Base-by-base conservation (phyloP, 2,888 invertebrate species). In the Gryllus longicercus region DNA sequence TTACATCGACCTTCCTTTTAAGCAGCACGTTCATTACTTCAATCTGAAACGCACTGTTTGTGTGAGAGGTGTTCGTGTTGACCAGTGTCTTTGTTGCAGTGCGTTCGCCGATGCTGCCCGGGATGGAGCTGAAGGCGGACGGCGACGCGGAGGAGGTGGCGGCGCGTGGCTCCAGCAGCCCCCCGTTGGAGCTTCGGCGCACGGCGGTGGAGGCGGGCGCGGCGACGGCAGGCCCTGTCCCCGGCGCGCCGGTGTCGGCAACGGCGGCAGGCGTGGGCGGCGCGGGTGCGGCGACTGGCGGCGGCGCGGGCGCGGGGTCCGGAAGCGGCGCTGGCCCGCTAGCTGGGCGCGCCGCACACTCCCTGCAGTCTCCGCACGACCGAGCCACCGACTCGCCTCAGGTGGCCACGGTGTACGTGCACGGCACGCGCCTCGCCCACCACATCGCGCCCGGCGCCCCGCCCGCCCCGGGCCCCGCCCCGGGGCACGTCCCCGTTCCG, bases 101-200 rank as follows among this genome's bases (percentile, higher is more conserved):
- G 16, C 79, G 83, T 12, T 83, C 83, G 0, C 82, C 82, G 10
- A 51, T 82, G 63, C 76, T 83, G 75, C 80, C 83, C 3, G 79
- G 81, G 11, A 80, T 82, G 23, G 83, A 83, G 16, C 77, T 80
- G 63, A 83, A 83, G 79, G 80, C 81, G 16, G 83, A 83, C 23
- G 79, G 81, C 8, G 82, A 81, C 92, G 84, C 81, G 8, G 81
- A 80, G n/a, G 82, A 81, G 74, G 88, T 91, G 81, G 90, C 90
- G 83, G 77, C 8, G 14, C 77, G 49, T 50, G 77, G 77, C 16
- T 90, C 90, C 25, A 89, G 79, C 74, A 83, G 83, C 51, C 93
- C 94, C 84, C 93, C 94, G 51, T 87, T 94, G 84, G 94, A 94
- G 87, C 86, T 94, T 84, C 90, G 94, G 78, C 87, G 92, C 75